Conservation (phyloP, 2,888 invertebrate species). For the Yponomeuta evonymella region DNA sequence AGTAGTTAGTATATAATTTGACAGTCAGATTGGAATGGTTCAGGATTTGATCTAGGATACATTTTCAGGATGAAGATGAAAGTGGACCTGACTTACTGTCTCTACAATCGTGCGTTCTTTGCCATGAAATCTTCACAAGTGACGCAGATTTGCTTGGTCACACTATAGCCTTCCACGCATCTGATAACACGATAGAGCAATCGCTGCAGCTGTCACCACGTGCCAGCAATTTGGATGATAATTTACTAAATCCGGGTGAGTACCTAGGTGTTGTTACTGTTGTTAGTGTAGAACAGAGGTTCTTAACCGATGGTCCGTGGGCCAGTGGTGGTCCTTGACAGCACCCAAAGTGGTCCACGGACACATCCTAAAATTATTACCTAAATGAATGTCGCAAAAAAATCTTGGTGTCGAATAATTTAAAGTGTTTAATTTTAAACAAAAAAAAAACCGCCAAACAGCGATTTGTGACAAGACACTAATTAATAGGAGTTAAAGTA, state of each 20-base stretch:
- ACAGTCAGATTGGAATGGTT: no score
- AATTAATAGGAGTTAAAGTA: no score
- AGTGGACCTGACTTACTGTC: constrained; percentile 54
- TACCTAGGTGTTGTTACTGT: not conserved
- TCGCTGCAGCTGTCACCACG: not conserved
- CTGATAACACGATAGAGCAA: constrained; percentile 27
- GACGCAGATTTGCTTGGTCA: constrained; percentile 63
- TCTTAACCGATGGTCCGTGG: no score
- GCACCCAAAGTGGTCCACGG: no score
- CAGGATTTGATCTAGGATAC: not conserved
- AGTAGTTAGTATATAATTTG: no score
- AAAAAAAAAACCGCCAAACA: no score
- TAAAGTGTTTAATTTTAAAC: no score
- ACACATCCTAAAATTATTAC: no score
- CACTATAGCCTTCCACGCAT: constrained; percentile 58
- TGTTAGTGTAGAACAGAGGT: constrained; percentile 27
- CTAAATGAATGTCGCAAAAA: no score
- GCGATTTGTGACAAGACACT: no score
- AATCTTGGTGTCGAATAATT: no score
- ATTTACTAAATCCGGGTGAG: not conserved
- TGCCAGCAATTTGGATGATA: not conserved
- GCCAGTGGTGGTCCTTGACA: no score
- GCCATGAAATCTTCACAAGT: constrained; percentile 65
- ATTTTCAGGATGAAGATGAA: constrained; percentile 38
- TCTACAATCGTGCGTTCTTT: constrained; percentile 60